Evolutionary conservation across 1,140 invertebrate genomes (phyloP), one percentile per base, ranked within the genome.

Genomic region (Grapholita molesta): DNA sequence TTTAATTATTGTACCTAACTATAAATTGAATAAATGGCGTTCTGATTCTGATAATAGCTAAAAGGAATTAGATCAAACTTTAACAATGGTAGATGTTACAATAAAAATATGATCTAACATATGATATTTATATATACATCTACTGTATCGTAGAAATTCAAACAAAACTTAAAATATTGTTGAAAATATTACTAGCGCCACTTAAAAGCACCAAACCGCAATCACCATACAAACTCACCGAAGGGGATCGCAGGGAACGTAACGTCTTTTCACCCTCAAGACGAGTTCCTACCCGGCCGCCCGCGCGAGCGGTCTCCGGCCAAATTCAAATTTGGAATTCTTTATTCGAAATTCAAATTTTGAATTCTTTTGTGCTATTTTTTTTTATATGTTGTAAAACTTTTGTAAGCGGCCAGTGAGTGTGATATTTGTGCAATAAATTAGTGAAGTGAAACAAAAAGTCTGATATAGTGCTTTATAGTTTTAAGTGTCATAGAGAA

Each of bases 221-320:
- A 86, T 85, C 82, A 75, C 75, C 73, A 77, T 83, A 80, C 80
- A 82, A 84, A 84, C 66, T 77, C 82, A 73, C 71, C 79, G 83
- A 83, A 85, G 88, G 88, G 87, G 83, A 84, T 78, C 80, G 79
- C 85, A 86, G 88, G 86, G 65, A 33, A 71, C 78, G 75, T 90
- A 90, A 90, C 88, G 88, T 90, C 86, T 90, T 90, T 90, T 88
- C 74, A 74, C 82, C 85, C 85, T 78, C 74, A 90, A 88, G 86
- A 88, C 84, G 80, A 90, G 88, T 90, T 90, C 81, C 86, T 90
- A 88, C 75, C 71, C 78, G 86, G 86, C 84, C 83, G 86, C 77
- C 55, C 80, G 84, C 78, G 75, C 79, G 85, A 73, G 82, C 82
- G 86, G 83, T 70, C 68, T 69, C 71, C 77, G 82, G 82, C 80